Percentiles rank a stretch among this genome's conserved stretches.
phyloP scores from a whole-genome alignment of 2,888 invertebrate genomes.

The Tipula lateralis region DNA sequence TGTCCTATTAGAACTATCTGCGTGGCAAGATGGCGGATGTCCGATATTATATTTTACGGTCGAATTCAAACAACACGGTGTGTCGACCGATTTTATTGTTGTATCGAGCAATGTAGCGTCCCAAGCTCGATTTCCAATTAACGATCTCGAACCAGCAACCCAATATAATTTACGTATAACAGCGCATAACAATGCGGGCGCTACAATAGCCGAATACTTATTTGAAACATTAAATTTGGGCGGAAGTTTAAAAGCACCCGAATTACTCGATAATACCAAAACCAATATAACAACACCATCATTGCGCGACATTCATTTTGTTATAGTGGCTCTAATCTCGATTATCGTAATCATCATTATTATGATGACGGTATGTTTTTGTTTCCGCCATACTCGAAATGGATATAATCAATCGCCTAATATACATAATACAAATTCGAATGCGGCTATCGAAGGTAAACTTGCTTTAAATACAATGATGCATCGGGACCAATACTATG shows the following conservation, averaged over 20 bases:
- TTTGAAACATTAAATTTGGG: conserved; percentile 56
- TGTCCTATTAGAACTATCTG: conserved; percentile 66
- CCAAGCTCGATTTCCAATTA: conserved; percentile 50
- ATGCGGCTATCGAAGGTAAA: conserved; percentile 37
- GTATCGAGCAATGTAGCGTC: conserved; percentile 53
- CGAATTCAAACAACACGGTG: conserved; percentile 44
- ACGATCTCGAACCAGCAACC: conserved; percentile 52
- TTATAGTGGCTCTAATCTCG: conserved; percentile 44
- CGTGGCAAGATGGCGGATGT: conserved; percentile 79
- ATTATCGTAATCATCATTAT: conserved; percentile 53
- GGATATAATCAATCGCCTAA: conserved; percentile 32
- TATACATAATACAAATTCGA: background rate
- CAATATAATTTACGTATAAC: conserved; percentile 54
- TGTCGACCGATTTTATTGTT: conserved; percentile 46
- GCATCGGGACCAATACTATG: conserved; percentile 54
- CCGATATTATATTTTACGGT: conserved; percentile 64
- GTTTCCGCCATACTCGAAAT: conserved; percentile 43
- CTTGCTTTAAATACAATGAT: conserved; percentile 36
- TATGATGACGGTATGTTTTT: conserved; percentile 54
- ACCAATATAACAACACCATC: conserved; percentile 35
- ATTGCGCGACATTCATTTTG: conserved; percentile 43
- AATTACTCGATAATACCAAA: background rate
- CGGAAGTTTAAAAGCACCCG: conserved; percentile 39
- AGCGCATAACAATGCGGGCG: conserved; percentile 61
- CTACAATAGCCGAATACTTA: conserved; percentile 55